Conservation (phyloP, 2,888 invertebrate genomes). For the Epiblema foenella region DNA sequence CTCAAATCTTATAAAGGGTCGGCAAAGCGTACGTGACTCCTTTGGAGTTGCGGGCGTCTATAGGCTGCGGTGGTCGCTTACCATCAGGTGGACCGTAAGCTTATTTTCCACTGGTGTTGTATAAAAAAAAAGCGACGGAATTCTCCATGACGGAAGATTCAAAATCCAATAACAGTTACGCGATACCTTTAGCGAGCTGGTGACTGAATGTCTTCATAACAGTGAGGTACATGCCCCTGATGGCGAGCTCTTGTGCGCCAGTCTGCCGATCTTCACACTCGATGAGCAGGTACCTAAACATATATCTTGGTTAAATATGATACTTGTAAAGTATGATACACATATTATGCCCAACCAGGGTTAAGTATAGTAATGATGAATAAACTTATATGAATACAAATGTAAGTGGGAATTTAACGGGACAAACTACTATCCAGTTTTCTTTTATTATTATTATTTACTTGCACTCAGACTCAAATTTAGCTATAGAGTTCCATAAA, state of each 20-base stretch:
- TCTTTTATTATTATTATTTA: neutral
- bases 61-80: too few species aligned
- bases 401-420: too few species aligned
- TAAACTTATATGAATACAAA: neutral
- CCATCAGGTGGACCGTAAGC: too few species aligned
- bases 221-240: conserved; percentile 92
- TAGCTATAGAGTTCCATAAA: neutral
- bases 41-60: too few species aligned
- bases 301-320: neutral
- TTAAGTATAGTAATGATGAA: neutral
- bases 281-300: conserved; percentile 88
- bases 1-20: too few species aligned
- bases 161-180: too few species aligned
- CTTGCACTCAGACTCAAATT: neutral
- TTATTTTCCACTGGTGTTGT: too few species aligned
- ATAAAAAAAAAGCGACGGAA: too few species aligned
- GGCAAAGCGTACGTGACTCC: too few species aligned
- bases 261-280: conserved; percentile 96
- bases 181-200: conserved; percentile 87
- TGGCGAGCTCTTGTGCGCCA: conserved; percentile 88
- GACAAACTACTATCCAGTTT: too few species aligned
- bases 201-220: conserved; percentile 95
- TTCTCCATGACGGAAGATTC: too few species aligned
- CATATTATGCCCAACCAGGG: neutral
- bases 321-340: too few species aligned